Conservation (phyloP, 2,797 vertebrate species). For the Anguilla marmorata region DNA sequence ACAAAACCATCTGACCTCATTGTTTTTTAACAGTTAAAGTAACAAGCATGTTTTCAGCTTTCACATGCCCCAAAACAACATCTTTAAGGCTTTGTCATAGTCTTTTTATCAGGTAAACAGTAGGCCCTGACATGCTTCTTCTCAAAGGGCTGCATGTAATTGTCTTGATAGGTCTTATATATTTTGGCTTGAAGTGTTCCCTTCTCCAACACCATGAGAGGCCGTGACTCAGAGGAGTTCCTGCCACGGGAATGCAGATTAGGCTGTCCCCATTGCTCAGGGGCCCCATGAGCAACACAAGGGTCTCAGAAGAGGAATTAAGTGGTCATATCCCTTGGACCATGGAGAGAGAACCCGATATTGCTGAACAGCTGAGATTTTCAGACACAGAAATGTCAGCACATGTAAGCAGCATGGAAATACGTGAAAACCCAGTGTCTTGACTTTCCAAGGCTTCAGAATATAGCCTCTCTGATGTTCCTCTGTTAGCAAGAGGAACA, state of each 20-base stretch:
- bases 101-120: conserved; percentile 59
- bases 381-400: neutral
- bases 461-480: neutral
- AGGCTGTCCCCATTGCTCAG: conserved; percentile 12
- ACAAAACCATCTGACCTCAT: neutral
- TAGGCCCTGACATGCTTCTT: neutral
- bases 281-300: conserved; percentile 19
- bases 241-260: conserved; percentile 20
- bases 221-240: conserved; percentile 44
- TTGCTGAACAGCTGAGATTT: neutral
- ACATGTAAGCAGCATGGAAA: neutral
- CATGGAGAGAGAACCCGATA: neutral
- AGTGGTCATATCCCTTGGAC: neutral
- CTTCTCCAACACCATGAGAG: conserved; percentile 53
- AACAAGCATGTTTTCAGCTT: neutral
- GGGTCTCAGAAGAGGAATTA: neutral
- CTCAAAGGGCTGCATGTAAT: conserved; percentile 57
- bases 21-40: neutral
- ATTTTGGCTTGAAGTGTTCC: conserved; percentile 41
- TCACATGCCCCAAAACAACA: neutral
- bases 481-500: neutral
- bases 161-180: conserved; percentile 59
- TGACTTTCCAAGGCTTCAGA: neutral
- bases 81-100: neutral
- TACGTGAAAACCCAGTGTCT: neutral